Base-by-base conservation (phyloP, 2,113 vertebrate genomes). In the Ammodytes dubius region DNA sequence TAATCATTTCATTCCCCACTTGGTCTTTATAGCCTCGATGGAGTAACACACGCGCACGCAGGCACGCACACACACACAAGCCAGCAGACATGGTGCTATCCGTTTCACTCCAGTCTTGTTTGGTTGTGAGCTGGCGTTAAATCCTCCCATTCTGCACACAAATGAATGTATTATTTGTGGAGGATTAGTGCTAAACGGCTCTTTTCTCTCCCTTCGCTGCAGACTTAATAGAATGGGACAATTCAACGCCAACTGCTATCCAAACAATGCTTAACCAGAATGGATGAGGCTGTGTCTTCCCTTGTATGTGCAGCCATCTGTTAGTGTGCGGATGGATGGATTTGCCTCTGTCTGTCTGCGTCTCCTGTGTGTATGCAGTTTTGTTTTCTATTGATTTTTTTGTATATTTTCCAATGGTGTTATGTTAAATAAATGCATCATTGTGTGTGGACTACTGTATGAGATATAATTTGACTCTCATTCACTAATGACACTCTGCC, bases 111-210 rank as follows among this genome's bases (percentile, higher is more conserved):
- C 52, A 64, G 82, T 89, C 80, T 84, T 65, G 68, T 77, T 69
- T 87, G 84, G 77, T 73, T 75, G 74, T 87, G 87, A 92, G 89
- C 91, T 89, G 83, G 82, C 79, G 82, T 85, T 87, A 88, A 91
- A 91, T 89, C 86, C 91, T 84, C 77, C 81, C 57, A 87, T 81
- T 92, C 86, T 82, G 77, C 80, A 74, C 81, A 82, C 82, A 91
- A 87, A 89, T 86, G 79, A 76, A 86, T 84, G 78, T 64, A 84
- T 88, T 84, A 74, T 88, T 92, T 85, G 85, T 14, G 65, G 81
- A 79, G 91, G 89, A 91, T 92, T 88, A 92, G 89, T 78, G 82
- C 85, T 84, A 84, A 91, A 89, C 79, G 84, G 75, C 63, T 89
- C 79, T 85, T 87, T 83, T 89, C 83, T 88, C 76, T 68, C 59